A percentile compares a stretch with the other conserved stretches of the same genome.
These are phyloP conservation scores for Toxotes jaculatrix DNA, from an alignment of 2,113 vertebrate species.

Conservation along the genomic window DNA sequence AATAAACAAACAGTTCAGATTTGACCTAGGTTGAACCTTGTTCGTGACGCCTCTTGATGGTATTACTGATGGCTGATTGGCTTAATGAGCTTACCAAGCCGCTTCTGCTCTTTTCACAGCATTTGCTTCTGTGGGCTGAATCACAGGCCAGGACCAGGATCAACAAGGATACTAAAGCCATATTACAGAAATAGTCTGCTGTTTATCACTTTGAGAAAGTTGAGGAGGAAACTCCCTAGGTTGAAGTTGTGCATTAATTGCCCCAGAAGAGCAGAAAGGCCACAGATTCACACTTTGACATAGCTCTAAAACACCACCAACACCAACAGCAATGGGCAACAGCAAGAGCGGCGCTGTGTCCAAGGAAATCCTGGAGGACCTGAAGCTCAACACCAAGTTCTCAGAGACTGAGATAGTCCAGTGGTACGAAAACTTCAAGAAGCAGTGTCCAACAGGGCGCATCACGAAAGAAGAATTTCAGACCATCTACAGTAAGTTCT, in stretches of 20 bases:
- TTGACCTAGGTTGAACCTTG: conserved; percentile 18
- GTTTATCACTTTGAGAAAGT: conserved; percentile 1
- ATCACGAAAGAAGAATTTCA: conserved; percentile 93
- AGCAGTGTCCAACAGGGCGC: conserved; percentile 93
- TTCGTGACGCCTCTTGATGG: conserved; percentile 38
- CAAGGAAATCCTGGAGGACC: conserved; percentile 81
- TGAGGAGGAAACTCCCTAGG: conserved; percentile 14
- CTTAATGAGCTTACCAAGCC: conserved; percentile 62
- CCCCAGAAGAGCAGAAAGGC: conserved; percentile 11
- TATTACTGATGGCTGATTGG: conserved; percentile 51
- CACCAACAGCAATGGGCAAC: conserved; percentile 77
- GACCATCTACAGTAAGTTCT: conserved; percentile 94
- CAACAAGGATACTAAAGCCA: neutral
- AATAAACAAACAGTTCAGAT: conserved; percentile 3
- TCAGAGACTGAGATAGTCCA: conserved; percentile 77
- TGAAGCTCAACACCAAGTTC: conserved; percentile 83
- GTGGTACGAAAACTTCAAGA: conserved; percentile 92
- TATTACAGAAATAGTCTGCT: neutral
- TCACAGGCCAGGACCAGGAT: conserved; percentile 27
- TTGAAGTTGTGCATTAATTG: neutral
- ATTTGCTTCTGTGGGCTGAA: conserved; percentile 24
- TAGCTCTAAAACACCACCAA: conserved; percentile 7
- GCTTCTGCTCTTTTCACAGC: conserved; percentile 66
- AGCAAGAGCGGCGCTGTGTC: conserved; percentile 77
- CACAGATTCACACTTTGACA: neutral